phyloP scores from a whole-genome alignment of 2,888 invertebrate genomes.

The Cyclophora albipunctata region DNA sequence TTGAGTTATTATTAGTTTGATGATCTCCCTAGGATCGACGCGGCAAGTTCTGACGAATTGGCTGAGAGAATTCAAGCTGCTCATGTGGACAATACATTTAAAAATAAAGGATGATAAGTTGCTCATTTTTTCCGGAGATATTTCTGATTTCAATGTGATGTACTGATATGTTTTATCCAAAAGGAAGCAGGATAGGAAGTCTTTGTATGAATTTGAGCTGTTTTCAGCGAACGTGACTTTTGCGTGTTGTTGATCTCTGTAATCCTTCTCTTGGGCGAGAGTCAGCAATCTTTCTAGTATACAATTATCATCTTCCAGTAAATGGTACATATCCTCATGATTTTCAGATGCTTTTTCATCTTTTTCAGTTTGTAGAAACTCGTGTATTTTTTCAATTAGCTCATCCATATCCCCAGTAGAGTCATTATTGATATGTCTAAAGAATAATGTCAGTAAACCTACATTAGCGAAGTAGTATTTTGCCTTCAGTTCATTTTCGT shows the following conservation, averaged over 20 bases:
- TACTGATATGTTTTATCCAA: constrained; percentile 46
- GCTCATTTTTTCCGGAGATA: constrained; percentile 41
- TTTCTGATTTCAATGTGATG: constrained; percentile 42
- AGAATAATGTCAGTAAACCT: constrained; percentile 48
- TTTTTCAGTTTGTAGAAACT: constrained; percentile 25
- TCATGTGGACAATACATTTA: constrained; percentile 65
- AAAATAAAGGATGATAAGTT: constrained; percentile 48
- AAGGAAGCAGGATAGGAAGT: constrained; percentile 74
- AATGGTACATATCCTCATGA: constrained; percentile 36
- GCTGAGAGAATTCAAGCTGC: constrained; percentile 35
- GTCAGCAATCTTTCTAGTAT: constrained; percentile 79
- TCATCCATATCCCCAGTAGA: constrained; percentile 44
- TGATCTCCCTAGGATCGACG: constrained; percentile 77
- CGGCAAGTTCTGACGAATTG: constrained; percentile 41
- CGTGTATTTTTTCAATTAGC: constrained; percentile 37
- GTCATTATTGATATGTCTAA: constrained; percentile 47
- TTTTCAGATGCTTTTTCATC: constrained; percentile 22
- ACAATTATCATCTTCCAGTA: constrained; percentile 74
- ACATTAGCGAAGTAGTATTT: constrained; percentile 52
- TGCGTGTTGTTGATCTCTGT: constrained; percentile 51
- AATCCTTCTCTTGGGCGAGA: constrained; percentile 67
- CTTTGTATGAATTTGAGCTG: constrained; percentile 62
- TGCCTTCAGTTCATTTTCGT: constrained; percentile 32
- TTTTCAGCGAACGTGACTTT: constrained; percentile 77
- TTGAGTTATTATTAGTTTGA: constrained; percentile 81